Conservation (phyloP, 2,888 invertebrate genomes). For the Amiota mariae region DNA sequence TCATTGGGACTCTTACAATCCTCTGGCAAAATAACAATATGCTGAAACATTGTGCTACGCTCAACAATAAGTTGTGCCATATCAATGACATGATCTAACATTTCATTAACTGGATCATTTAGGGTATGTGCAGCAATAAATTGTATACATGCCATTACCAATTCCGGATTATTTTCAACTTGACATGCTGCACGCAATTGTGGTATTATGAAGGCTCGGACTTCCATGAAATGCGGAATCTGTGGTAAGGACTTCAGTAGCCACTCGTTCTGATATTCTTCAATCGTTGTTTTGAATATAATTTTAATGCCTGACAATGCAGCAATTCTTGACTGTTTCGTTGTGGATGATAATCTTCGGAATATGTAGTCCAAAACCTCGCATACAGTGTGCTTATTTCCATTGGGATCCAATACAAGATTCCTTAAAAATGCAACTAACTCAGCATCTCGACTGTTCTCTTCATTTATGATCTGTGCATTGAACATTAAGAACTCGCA, state of each 20-base stretch:
- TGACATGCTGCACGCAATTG: conserved; percentile 90
- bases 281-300: conserved; percentile 75
- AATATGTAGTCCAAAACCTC: conserved; percentile 91
- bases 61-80: conserved; percentile 94
- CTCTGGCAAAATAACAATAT: conserved; percentile 78
- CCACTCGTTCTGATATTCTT: conserved; percentile 75
- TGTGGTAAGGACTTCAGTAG: conserved; percentile 79
- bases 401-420: conserved; percentile 75
- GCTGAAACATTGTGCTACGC: conserved; percentile 87
- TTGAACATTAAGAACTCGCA: conserved; percentile 93
- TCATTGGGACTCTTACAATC: conserved; percentile 56
- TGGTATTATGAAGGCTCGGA: conserved; percentile 80
- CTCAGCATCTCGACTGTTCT: conserved; percentile 80
- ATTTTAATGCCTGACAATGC: conserved; percentile 83
- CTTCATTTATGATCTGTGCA: conserved; percentile 80
- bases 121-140: conserved; percentile 86
- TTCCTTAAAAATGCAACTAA: conserved; percentile 78
- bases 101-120: conserved; percentile 79
- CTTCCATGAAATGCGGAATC: conserved; percentile 85
- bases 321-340: conserved; percentile 83
- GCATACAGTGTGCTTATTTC: conserved; percentile 79
- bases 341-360: conserved; percentile 86
- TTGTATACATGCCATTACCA: conserved; percentile 85
- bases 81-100: conserved; percentile 83
- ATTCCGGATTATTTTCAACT: conserved; percentile 88